Evolutionary conservation across 2,888 invertebrate species (phyloP).

Genomic region (Cephus nigrinus): DNA sequence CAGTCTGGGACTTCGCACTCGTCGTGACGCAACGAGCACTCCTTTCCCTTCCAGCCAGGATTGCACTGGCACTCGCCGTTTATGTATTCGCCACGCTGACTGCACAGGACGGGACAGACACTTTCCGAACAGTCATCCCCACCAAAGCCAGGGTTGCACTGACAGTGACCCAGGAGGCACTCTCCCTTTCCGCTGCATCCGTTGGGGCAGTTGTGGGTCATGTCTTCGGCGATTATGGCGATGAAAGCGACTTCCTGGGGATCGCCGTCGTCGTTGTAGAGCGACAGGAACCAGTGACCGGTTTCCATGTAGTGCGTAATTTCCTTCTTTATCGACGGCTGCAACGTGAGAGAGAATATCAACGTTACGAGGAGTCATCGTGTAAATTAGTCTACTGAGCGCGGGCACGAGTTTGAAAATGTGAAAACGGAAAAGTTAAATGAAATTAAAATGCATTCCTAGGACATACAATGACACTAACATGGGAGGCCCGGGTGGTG

Average conservation of each 20-base stretch:
- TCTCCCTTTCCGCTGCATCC: constrained; percentile 98
- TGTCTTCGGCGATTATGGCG: constrained; percentile 87
- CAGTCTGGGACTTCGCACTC: constrained; percentile 98
- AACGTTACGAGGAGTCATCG: too few relatives aligned
- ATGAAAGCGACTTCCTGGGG: constrained; percentile 88
- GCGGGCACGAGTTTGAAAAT: too few relatives aligned
- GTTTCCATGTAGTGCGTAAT: constrained; percentile 95
- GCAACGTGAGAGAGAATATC: constrained; percentile 27
- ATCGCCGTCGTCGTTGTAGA: constrained; percentile 96
- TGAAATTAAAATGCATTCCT: constrained; percentile 16
- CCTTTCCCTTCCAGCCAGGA: constrained; percentile 98
- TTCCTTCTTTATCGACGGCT: constrained; percentile 90
- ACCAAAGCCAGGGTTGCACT: constrained; percentile 96
- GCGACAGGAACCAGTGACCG: constrained; percentile 95
- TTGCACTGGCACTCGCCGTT: constrained; percentile 97
- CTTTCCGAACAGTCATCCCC: constrained; percentile 97
- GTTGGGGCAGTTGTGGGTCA: constrained; percentile 95
- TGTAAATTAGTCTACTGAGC: too few relatives aligned
- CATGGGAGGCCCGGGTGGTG: constrained; percentile 86
- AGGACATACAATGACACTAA: constrained; percentile 71
- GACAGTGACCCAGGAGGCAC: constrained; percentile 94
- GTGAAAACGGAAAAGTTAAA: too few relatives aligned
- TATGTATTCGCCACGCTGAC: constrained; percentile 95
- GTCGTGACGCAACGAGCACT: constrained; percentile 93
- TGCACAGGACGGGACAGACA: constrained; percentile 96